Base-by-base conservation (phyloP, 2,113 vertebrate genomes). In the Ciconia maguari region DNA sequence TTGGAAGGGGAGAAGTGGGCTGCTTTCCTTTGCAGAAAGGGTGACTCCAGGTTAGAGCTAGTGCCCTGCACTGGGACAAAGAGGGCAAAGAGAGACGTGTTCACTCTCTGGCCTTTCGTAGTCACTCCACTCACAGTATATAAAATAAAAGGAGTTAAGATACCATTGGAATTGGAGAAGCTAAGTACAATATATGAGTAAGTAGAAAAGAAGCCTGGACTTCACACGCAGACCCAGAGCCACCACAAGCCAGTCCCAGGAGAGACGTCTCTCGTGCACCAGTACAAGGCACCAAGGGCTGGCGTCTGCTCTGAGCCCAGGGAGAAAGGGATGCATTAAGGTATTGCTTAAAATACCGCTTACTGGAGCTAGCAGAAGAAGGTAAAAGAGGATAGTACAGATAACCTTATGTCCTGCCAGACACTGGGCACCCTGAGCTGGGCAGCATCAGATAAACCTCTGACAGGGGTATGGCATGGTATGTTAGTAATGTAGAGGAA, bases 201-300 rank as follows among this genome's bases (percentile, higher is more conserved):
- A 52, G 19, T 69, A 41, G 60, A 80, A 52, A 64, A 46, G 34
- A 68, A 84, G 29, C 57, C 71, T 83, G 65, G 58, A 52, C 46
- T 52, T 83, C 51, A 52, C 36, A 38, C 0, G 2, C 11, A 83
- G 36, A 58, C 29, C 17, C 34, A 58, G 29, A 71, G 29, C n/a
- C 0, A 0, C 16, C 2, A 0, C 19, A 52, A 60, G 16, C 25
- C 54, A 46, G 21, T 81, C 41, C 48, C 2, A 0, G 61, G 70
- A 60, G 54, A 60, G 26, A 48, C 0, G 1, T 69, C 41, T 79
- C 22, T 87, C 1, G 0, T 48, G 61, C 34, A 65, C 10, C 57
- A 42, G 49, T 26, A 30, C 30, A 34, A 44, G 21, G 36, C 36
- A 51, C 7, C 68, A 52, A 52, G 20, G 52, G 32, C 38, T 66